phyloP scores from a whole-genome alignment of 2,797 vertebrate species.

The Chelidonichthys spinosus region DNA sequence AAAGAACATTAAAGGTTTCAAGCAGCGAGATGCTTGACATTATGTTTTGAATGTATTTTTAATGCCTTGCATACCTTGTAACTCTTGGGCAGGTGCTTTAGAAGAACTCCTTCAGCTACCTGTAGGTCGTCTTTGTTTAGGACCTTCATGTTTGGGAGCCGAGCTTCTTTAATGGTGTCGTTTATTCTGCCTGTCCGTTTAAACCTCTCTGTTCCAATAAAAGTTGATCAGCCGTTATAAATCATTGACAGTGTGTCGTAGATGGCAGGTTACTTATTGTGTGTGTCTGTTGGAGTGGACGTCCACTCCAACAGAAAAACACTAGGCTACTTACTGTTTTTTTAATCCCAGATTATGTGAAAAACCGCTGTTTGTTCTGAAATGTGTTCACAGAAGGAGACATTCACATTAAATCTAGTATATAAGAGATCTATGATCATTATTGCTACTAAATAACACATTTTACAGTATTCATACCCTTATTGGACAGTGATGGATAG shows the following conservation, averaged over 20 bases:
- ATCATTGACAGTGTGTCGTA: conserved; percentile 7
- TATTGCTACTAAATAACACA: neutral
- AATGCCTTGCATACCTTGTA: conserved; percentile 48
- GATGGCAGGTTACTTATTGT: neutral
- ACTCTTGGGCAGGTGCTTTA: conserved; percentile 62
- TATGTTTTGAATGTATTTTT: too few relatives aligned
- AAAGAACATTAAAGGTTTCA: neutral
- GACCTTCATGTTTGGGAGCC: conserved; percentile 56
- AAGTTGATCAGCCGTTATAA: neutral
- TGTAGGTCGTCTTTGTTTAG: conserved; percentile 57
- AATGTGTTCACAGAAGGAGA: neutral
- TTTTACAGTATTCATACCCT: neutral
- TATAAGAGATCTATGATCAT: neutral
- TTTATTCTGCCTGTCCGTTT: neutral
- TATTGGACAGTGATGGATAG: neutral
- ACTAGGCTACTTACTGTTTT: too few relatives aligned
- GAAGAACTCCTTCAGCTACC: conserved; percentile 64
- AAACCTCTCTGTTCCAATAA: neutral
- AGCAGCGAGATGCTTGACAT: neutral
- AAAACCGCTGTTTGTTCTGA: too few relatives aligned
- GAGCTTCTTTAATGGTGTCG: neutral
- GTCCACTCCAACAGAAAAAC: too few relatives aligned
- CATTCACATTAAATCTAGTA: neutral
- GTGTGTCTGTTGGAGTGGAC: too few relatives aligned
- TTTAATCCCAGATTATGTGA: neutral